These are phyloP conservation scores for Nesoenas mayeri DNA, from an alignment of 2,113 vertebrate species.

Conservation along the genomic window DNA sequence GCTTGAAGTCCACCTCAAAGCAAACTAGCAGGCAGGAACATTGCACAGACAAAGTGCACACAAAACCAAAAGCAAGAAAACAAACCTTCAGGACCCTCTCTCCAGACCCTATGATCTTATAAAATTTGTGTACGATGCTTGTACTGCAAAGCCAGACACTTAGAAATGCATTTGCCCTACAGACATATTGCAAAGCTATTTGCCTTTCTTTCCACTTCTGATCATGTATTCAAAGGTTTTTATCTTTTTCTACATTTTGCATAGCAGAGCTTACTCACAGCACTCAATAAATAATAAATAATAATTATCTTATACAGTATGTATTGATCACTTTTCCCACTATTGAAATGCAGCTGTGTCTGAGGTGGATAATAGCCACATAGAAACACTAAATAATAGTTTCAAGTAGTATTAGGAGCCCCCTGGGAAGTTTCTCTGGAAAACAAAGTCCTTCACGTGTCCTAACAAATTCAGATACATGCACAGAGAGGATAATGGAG, in stretches of 20 bases:
- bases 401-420: constrained; percentile 15
- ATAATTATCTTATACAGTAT: constrained; percentile 10
- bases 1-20: neutral
- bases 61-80: neutral
- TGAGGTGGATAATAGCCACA: constrained; percentile 1
- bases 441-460: neutral
- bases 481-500: neutral
- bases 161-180: neutral
- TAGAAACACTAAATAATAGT: constrained; percentile 16
- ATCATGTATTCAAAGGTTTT: neutral
- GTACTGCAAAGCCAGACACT: neutral
- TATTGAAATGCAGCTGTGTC: neutral
- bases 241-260: neutral
- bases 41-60: neutral
- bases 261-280: neutral
- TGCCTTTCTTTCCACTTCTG: neutral
- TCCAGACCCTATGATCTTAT: neutral
- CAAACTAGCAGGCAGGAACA: neutral
- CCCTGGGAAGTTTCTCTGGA: neutral
- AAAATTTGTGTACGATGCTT: neutral
- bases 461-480: neutral
- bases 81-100: neutral
- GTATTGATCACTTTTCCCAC: constrained; percentile 43
- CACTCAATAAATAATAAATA: constrained; percentile 40
- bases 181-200: neutral